phyloP scores from a whole-genome alignment of 2,797 vertebrate species.

The Rachycentron canadum region DNA sequence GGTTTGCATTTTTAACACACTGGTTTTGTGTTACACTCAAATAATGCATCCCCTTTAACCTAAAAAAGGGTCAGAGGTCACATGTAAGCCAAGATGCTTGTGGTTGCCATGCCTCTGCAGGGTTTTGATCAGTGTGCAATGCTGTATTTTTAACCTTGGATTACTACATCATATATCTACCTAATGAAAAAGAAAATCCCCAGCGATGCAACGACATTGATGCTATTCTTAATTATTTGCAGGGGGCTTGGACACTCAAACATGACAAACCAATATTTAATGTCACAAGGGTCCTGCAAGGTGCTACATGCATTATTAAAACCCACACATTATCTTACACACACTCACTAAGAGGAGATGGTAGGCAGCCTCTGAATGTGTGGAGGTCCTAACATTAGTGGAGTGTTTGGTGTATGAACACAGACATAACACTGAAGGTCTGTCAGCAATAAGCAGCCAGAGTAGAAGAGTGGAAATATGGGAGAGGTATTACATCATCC shows the following conservation, averaged over 20 bases:
- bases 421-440: conserved; percentile 28
- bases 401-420: conserved; percentile 32
- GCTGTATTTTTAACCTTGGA: neutral
- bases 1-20: conserved; percentile 27
- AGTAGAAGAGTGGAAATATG: conserved; percentile 20
- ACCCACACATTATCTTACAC: conserved; percentile 40
- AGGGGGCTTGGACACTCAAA: conserved; percentile 11
- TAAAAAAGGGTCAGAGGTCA: conserved; percentile 33
- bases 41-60: conserved; percentile 3
- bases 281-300: conserved; percentile 37
- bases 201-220: neutral
- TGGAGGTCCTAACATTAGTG: conserved; percentile 17
- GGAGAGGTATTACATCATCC: conserved; percentile 5
- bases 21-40: conserved; percentile 25
- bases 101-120: conserved; percentile 12
- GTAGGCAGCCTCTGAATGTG: conserved; percentile 41
- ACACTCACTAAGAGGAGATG: conserved; percentile 41
- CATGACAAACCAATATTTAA: conserved; percentile 32
- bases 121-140: neutral
- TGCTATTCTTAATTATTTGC: conserved; percentile 8
- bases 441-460: neutral
- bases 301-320: conserved; percentile 57
- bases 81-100: conserved; percentile 3
- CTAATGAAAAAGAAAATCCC: neutral
- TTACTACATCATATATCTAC: neutral